Percentiles rank a stretch among this genome's conserved stretches.
Conservation (phyloP, 2,888 invertebrate species). For the Dynastes maya region DNA sequence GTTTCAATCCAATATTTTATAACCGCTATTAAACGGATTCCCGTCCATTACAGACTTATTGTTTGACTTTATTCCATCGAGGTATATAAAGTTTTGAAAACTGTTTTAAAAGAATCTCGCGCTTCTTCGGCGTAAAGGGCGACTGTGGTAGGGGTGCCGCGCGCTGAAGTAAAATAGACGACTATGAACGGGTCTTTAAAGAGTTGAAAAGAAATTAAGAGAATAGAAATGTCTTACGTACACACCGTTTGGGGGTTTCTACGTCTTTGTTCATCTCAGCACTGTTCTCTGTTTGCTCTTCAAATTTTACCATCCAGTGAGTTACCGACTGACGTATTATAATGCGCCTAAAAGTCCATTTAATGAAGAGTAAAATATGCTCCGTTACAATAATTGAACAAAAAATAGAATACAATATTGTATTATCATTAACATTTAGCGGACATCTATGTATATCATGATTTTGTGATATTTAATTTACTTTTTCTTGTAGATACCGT, state of each 20-base stretch:
- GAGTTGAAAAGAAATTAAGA: slow-evolving; percentile 49
- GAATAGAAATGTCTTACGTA: slow-evolving; percentile 49
- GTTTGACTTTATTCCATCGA: slow-evolving; percentile 47
- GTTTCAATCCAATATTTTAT: slow-evolving; percentile 59
- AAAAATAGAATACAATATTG: too few relatives aligned
- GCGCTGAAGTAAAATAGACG: slow-evolving; percentile 27
- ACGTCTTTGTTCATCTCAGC: slow-evolving; percentile 27
- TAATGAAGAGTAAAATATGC: too few relatives aligned
- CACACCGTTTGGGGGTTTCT: slow-evolving; percentile 40
- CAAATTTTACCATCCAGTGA: background rate
- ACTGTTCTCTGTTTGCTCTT: background rate
- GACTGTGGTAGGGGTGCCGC: slow-evolving; percentile 9
- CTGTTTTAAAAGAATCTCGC: slow-evolving; percentile 57
- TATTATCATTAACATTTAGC: too few relatives aligned
- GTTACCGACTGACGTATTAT: background rate
- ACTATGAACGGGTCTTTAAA: slow-evolving; percentile 32
- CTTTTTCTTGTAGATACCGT: too few relatives aligned
- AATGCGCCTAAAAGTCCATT: too few relatives aligned
- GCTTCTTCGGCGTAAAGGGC: slow-evolving; percentile 12
- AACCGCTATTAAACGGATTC: slow-evolving; percentile 46
- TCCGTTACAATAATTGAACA: too few relatives aligned
- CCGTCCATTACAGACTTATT: slow-evolving; percentile 51
- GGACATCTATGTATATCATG: too few relatives aligned
- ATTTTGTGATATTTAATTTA: too few relatives aligned
- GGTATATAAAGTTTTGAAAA: slow-evolving; percentile 60